Conservation (phyloP, 1,140 invertebrate species). For the Drosophila obscura region DNA sequence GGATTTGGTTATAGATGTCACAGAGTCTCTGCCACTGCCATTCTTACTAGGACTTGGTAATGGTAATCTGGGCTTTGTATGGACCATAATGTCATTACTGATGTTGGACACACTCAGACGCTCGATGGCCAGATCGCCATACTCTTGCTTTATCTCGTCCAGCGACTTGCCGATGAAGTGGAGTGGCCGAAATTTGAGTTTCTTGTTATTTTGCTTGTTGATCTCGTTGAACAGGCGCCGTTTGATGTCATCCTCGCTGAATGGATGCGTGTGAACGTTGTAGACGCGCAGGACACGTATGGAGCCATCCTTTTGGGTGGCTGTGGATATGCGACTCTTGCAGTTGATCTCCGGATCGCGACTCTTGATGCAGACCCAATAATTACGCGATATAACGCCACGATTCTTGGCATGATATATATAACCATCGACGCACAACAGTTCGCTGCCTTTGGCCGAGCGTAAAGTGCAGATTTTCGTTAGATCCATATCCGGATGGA, state of each 20-base stretch:
- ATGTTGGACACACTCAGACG: slow-evolving; percentile 65
- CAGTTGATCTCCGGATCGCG: slow-evolving; percentile 73
- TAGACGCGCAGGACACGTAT: slow-evolving; percentile 71
- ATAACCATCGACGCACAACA: slow-evolving; percentile 77
- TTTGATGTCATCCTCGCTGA: slow-evolving; percentile 74
- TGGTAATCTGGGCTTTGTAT: slow-evolving; percentile 56
- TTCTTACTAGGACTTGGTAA: slow-evolving; percentile 4
- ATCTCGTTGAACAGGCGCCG: slow-evolving; percentile 73
- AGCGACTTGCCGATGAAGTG: slow-evolving; percentile 72
- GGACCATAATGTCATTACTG: slow-evolving; percentile 59
- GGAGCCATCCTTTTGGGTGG: slow-evolving; percentile 61
- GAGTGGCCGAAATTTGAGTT: slow-evolving; percentile 63
- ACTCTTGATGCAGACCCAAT: slow-evolving; percentile 78
- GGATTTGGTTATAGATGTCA: background rate
- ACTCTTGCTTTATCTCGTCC: slow-evolving; percentile 72
- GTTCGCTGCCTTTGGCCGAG: slow-evolving; percentile 75
- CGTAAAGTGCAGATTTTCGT: slow-evolving; percentile 75
- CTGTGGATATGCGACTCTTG: slow-evolving; percentile 75
- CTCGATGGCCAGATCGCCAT: slow-evolving; percentile 66
- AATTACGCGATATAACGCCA: slow-evolving; percentile 71
- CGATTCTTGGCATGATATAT: slow-evolving; percentile 78
- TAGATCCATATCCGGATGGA: slow-evolving; percentile 66
- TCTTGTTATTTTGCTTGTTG: slow-evolving; percentile 70
- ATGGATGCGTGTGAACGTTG: slow-evolving; percentile 72
- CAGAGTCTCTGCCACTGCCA: slow-evolving; percentile 13